Base-by-base conservation (phyloP, 2,888 invertebrate genomes). In the Antitype chi region DNA sequence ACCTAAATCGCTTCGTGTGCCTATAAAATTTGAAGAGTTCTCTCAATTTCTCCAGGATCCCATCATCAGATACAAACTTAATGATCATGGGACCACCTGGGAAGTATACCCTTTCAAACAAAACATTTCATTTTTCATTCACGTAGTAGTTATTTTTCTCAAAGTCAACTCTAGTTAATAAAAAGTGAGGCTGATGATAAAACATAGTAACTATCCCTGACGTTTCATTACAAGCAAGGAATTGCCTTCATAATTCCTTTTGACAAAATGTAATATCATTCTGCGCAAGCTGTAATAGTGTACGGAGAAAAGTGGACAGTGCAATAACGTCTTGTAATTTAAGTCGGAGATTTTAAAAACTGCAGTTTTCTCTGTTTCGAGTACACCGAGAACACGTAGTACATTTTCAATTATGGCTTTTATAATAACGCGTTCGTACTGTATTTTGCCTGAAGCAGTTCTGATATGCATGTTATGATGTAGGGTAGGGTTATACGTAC, bases 301-400 rank as follows among this genome's bases (percentile, higher is more conserved):
- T 53, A 73, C 63, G 9, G 38, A 70, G 53, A 8, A 15, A 57
- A 57, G 55, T 64, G 53, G 55, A 72, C 68, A 20, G 23, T 53
- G 76, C 71, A 80, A 83, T 71, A 83, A 67, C 59, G 69, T 74
- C 62, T 84, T 55, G 74, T 77, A 77, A 77, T 76, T 72, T 82
- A 60, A 72, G 49, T 71, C 25, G 17, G 63, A 53, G n/a, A 68
- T 72, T 85, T 76, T 53, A 47, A 70, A 71, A 79, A 74, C 55
- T 23, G 57, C 43, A 47, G 70, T 59, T 32, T 72, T 57, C 63
- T 79, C 13, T 49, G 60, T 43, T 70, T 23, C 11, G 32, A 68
- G 67, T 55, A 78, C 43, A 53, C 49, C 20, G 28, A 74, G 67
- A 59, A 69, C 79, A 72, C 53, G 78, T 70, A 66, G 25, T 55